These are phyloP conservation scores for Aporophyla nigra DNA, from an alignment of 2,888 invertebrate species.

Conservation along the genomic window DNA sequence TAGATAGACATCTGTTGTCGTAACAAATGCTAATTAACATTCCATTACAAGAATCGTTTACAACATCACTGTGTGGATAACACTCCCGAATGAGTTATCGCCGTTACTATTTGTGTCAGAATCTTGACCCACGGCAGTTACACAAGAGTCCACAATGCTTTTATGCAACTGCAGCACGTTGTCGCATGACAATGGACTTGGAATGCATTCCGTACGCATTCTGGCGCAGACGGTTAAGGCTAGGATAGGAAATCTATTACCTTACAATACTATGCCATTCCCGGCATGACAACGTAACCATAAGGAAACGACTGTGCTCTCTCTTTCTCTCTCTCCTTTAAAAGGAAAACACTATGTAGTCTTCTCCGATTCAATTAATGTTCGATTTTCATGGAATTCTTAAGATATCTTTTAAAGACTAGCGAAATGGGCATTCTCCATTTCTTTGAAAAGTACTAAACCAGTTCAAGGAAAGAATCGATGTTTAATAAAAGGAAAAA, in stretches of 20 bases:
- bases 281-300: constrained; percentile 56
- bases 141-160: constrained; percentile 77
- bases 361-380: constrained; percentile 26
- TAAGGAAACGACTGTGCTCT: constrained; percentile 54
- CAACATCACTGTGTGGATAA: constrained; percentile 61
- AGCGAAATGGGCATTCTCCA: not conserved
- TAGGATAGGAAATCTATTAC: constrained; percentile 71
- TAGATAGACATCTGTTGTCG: constrained; percentile 45
- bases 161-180: constrained; percentile 80
- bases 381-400: constrained; percentile 31
- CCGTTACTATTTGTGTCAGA: constrained; percentile 78
- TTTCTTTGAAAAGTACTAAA: constrained; percentile 1
- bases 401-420: not conserved
- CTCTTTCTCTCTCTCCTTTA: constrained; percentile 13
- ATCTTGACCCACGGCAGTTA: constrained; percentile 80
- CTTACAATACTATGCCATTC: constrained; percentile 67
- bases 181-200: constrained; percentile 87
- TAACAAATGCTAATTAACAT: constrained; percentile 64
- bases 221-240: constrained; percentile 70
- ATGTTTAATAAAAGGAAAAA: constrained; percentile 18
- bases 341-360: constrained; percentile 30
- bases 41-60: constrained; percentile 63
- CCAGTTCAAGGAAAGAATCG: constrained; percentile 26
- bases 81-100: constrained; percentile 76
- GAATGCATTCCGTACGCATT: constrained; percentile 80